Percentiles rank a stretch among this genome's conserved stretches.
Conservation (phyloP, 2,888 invertebrate species). For the Scaptomyza reducta region DNA sequence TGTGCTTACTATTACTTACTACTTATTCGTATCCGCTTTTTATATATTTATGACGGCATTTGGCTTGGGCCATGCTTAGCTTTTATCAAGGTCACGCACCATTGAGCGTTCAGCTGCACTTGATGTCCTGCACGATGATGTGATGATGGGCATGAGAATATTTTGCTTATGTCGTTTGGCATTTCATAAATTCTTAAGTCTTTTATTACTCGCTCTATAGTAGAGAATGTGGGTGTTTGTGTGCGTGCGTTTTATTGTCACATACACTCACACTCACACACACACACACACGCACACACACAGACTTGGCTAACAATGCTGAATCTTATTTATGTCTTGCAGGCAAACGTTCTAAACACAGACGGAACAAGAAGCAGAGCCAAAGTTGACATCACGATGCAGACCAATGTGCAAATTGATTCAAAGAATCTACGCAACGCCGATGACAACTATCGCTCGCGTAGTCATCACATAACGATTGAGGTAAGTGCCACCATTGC, state of each 20-base stretch:
- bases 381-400: slow-evolving; percentile 85
- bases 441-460: slow-evolving; percentile 86
- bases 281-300: background rate
- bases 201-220: background rate
- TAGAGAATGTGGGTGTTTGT: background rate
- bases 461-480: slow-evolving; percentile 83
- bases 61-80: slow-evolving; percentile 26
- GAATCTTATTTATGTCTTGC: slow-evolving; percentile 25
- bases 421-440: slow-evolving; percentile 88
- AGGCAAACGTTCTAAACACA: slow-evolving; percentile 2
- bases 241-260: slow-evolving; percentile 25
- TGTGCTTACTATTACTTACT: slow-evolving; percentile 6
- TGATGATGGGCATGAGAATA: slow-evolving; percentile 37
- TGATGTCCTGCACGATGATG: slow-evolving; percentile 34
- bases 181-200: slow-evolving; percentile 52
- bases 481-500: slow-evolving; percentile 80
- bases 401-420: slow-evolving; percentile 91
- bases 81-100: slow-evolving; percentile 72
- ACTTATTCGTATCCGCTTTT: slow-evolving; percentile 5
- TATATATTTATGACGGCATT: slow-evolving; percentile 43
- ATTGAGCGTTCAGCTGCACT: slow-evolving; percentile 63
- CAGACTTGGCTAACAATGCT: slow-evolving; percentile 3
- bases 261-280: background rate
- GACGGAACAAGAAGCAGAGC: background rate
- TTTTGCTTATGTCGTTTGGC: slow-evolving; percentile 39